Base-by-base conservation (phyloP, 2,113 vertebrate genomes). In the Junco hyemalis region DNA sequence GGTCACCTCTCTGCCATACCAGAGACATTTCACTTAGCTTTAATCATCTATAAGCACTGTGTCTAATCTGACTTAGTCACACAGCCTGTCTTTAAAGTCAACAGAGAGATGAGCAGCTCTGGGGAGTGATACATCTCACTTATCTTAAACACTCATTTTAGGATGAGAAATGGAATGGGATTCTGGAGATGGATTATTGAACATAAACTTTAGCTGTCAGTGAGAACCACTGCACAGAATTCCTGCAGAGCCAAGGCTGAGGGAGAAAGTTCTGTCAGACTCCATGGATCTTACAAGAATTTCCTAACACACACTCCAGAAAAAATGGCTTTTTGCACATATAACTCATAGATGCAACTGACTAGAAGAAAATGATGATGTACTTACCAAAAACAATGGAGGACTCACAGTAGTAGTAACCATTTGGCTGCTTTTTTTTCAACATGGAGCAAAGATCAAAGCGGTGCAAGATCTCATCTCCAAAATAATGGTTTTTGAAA, bases 381-480 rank as follows among this genome's bases (percentile, higher is more conserved):
- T 36, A 98, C 99, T 99, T 86, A 99, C 99, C 98, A 65, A 99
- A 95, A 45, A 96, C 93, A 89, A 99, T 94, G 45, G 99, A 99
- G 20, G 98, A 98, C 93, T 99, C 99, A 20, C 98, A 98, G 96
- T 99, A 98, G 93, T 99, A 99, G 94, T 99, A 99, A 48, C 99
- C 99, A 91, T 98, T 98, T 8, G 98, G 97, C 54, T 98, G 98
- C 93, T 99, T 99, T 96, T 98, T 98, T 97, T 99, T 99, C 95
- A 98, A 72, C 99, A 99, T 99, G 82, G 99, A 99, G 94, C 99
- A 99, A 93, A 99, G 98, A 96, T 99, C 99, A 72, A 99, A 94
- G 54, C 98, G 97, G 48, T 97, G 97, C 53, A 99, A 96, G 2
- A 88, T 79, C 97, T 99, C 99, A 82, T 98, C 98, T 97, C 99